Percentiles rank a stretch among this genome's conserved stretches.
phyloP scores from a whole-genome alignment of 2,113 vertebrate species.

The Ellobius talpinus region DNA sequence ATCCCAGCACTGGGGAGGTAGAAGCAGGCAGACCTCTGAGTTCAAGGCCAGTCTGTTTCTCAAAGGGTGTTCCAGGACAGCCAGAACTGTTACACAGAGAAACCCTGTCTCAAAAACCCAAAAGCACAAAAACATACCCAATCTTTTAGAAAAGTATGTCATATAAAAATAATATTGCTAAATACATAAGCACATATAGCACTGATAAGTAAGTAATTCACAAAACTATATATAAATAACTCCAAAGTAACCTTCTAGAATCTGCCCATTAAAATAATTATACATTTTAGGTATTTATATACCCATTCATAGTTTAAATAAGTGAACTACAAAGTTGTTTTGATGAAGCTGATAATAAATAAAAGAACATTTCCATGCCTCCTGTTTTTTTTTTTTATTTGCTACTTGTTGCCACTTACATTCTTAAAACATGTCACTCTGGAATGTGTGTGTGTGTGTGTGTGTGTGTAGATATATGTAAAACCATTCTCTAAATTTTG shows the following conservation, averaged over 20 bases:
- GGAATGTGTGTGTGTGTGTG: not conserved
- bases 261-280: not conserved
- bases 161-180: not conserved
- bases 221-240: not conserved
- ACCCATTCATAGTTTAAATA: not conserved
- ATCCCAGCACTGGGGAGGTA: no score
- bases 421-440: not conserved
- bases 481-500: conserved; percentile 14
- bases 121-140: not conserved
- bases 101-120: no score
- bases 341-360: not conserved
- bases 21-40: no score
- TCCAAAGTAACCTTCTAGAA: not conserved
- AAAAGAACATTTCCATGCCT: not conserved
- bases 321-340: not conserved
- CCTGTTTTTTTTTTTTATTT: not conserved
- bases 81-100: no score
- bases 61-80: no score
- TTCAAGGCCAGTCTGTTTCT: no score
- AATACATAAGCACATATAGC: not conserved
- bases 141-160: not conserved
- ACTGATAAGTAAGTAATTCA: conserved; percentile 1
- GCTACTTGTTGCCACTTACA: not conserved
- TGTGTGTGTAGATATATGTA: not conserved
- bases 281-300: not conserved